Percentiles rank a stretch among this genome's conserved stretches.
These are phyloP conservation scores for Schmidtea mediterranea DNA, from an alignment of 1,140 invertebrate genomes.

Conservation along the genomic window DNA sequence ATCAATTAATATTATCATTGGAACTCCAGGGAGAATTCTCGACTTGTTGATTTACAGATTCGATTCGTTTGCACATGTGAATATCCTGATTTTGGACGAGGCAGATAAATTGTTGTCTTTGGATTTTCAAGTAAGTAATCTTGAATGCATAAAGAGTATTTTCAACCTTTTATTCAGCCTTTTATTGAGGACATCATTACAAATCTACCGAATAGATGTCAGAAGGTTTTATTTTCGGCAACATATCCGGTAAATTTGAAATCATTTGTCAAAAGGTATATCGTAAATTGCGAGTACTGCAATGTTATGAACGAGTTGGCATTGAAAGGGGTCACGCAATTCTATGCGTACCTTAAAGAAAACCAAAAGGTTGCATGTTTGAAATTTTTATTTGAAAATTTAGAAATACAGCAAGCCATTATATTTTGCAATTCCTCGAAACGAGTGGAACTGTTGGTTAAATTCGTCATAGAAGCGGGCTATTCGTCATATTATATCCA, in stretches of 20 bases:
- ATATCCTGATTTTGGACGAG: slow-evolving; percentile 85
- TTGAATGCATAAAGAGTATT: neutral
- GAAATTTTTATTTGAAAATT: slow-evolving; percentile 95
- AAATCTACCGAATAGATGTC: slow-evolving; percentile 67
- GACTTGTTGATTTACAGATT: slow-evolving; percentile 98
- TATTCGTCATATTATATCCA: slow-evolving; percentile 99
- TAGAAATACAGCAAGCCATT: slow-evolving; percentile 98
- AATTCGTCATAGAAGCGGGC: slow-evolving; percentile 94
- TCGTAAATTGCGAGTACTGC: slow-evolving; percentile 85
- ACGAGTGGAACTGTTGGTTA: slow-evolving; percentile 83
- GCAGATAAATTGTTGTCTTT: slow-evolving; percentile 3
- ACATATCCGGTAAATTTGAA: slow-evolving; percentile 98
- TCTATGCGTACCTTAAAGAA: slow-evolving; percentile 99
- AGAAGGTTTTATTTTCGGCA: slow-evolving; percentile 90
- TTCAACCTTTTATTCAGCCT: slow-evolving; percentile 47
- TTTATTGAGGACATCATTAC: slow-evolving; percentile 87
- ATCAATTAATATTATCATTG: slow-evolving; percentile 85
- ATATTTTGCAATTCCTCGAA: slow-evolving; percentile 99
- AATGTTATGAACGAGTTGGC: slow-evolving; percentile 99
- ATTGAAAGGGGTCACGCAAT: slow-evolving; percentile 93
- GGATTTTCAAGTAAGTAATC: neutral
- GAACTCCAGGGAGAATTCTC: slow-evolving; percentile 89
- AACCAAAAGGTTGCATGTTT: slow-evolving; percentile 87
- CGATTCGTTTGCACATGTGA: slow-evolving; percentile 66
- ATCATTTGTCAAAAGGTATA: slow-evolving; percentile 82